phyloP scores from a whole-genome alignment of 2,797 vertebrate species.

The Acanthiza pusilla region DNA sequence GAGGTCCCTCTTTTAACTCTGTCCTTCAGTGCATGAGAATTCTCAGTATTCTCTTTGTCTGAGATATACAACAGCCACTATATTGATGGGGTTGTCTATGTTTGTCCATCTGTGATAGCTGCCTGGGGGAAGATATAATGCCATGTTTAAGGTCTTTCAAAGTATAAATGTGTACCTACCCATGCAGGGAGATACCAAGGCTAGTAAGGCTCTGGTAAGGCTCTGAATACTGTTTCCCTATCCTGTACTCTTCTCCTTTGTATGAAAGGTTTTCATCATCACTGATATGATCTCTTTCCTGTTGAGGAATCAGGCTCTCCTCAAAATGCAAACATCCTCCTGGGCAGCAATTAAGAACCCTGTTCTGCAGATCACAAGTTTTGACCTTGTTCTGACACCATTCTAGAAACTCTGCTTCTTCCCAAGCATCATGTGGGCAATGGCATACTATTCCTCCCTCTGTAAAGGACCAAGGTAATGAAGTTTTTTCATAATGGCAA shows the following conservation, averaged over 20 bases:
- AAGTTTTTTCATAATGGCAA: not conserved
- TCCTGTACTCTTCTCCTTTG: not conserved
- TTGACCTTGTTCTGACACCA: not conserved
- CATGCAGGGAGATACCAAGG: not conserved
- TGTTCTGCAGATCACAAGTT: not conserved
- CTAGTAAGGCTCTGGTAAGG: not conserved
- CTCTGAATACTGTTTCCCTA: not conserved
- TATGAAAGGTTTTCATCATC: not conserved
- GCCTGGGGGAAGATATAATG: not conserved
- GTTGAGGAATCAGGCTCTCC: not conserved
- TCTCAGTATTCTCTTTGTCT: not conserved
- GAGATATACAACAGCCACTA: not conserved
- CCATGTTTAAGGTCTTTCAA: not conserved
- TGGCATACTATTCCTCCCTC: not conserved
- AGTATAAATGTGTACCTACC: not conserved
- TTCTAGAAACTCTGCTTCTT: not conserved
- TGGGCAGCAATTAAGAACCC: not conserved
- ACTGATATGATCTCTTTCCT: not conserved
- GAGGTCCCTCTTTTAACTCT: not conserved
- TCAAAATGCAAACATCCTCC: not conserved
- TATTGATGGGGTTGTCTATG: not conserved
- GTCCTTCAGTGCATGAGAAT: not conserved
- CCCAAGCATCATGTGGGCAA: not conserved
- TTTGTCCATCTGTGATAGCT: not conserved
- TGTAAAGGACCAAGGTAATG: not conserved